phyloP scores from a whole-genome alignment of 2,113 vertebrate genomes.

The Centropus unirufus region DNA sequence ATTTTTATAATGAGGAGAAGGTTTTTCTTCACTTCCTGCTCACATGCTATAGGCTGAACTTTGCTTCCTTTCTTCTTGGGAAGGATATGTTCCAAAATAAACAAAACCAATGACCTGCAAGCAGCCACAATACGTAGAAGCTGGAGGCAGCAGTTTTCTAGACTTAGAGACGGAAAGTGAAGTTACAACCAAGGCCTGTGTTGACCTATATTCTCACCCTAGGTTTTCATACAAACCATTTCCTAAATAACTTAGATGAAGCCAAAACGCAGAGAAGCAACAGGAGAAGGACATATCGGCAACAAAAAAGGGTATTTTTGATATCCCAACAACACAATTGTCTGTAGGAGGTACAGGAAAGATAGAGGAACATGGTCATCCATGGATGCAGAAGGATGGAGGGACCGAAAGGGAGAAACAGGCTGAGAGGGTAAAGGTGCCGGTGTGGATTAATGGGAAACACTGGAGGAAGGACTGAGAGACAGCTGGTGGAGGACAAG shows the following conservation, averaged over 20 bases:
- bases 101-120: background rate
- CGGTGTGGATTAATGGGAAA: background rate
- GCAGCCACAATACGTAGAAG: accelerated
- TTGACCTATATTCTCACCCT: background rate
- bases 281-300: background rate
- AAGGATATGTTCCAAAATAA: background rate
- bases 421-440: background rate
- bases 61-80: background rate
- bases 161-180: background rate
- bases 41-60: background rate
- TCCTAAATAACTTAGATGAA: background rate
- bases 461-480: background rate
- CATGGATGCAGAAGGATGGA: background rate
- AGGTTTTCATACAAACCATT: background rate
- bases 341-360: background rate
- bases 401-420: background rate
- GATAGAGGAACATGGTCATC: background rate
- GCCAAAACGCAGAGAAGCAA: background rate
- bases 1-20: background rate
- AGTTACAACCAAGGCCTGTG: background rate
- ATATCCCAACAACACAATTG: accelerated
- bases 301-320: background rate
- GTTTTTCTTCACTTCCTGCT: background rate
- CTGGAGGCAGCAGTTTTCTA: background rate
- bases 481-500: background rate